A percentile compares a stretch with the other conserved stretches of the same genome.
Evolutionary conservation across 2,888 invertebrate species (phyloP).

Genomic region (Prenolepis imparis): DNA sequence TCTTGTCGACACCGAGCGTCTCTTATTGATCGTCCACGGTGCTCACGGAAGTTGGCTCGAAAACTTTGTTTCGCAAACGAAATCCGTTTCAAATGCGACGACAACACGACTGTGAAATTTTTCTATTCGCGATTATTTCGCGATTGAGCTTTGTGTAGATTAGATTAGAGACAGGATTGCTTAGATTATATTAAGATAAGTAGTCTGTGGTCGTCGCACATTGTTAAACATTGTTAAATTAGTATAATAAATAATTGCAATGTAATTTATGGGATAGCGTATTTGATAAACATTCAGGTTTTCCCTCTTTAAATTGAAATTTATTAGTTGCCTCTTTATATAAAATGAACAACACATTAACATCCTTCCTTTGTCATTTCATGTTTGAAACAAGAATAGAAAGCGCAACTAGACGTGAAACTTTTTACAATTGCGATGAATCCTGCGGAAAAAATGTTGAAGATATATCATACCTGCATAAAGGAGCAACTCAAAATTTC

Average conservation of each 20-base stretch:
- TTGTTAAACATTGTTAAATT: neutral
- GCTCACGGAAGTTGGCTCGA: slow-evolving; percentile 54
- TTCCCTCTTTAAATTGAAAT: neutral
- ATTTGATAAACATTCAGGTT: neutral
- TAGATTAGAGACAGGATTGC: neutral
- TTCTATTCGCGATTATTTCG: neutral
- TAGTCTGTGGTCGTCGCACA: neutral
- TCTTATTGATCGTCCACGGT: slow-evolving; percentile 64
- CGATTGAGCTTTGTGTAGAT: neutral
- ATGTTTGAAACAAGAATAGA: neutral
- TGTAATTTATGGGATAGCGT: neutral
- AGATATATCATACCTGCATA: neutral
- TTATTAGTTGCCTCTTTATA: neutral
- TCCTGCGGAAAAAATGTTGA: neutral
- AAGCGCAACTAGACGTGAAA: neutral
- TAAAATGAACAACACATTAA: neutral
- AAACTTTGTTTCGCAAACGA: slow-evolving; percentile 59
- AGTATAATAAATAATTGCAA: neutral
- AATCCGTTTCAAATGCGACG: slow-evolving; percentile 37
- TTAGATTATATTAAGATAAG: neutral
- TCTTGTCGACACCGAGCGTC: slow-evolving; percentile 55
- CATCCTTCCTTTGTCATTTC: neutral
- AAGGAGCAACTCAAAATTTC: neutral
- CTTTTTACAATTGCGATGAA: neutral
- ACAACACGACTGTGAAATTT: slow-evolving; percentile 18